A percentile compares a stretch with the other conserved stretches of the same genome.
These are phyloP conservation scores for Andrena praecox DNA, from an alignment of 2,888 invertebrate genomes.

Conservation along the genomic window DNA sequence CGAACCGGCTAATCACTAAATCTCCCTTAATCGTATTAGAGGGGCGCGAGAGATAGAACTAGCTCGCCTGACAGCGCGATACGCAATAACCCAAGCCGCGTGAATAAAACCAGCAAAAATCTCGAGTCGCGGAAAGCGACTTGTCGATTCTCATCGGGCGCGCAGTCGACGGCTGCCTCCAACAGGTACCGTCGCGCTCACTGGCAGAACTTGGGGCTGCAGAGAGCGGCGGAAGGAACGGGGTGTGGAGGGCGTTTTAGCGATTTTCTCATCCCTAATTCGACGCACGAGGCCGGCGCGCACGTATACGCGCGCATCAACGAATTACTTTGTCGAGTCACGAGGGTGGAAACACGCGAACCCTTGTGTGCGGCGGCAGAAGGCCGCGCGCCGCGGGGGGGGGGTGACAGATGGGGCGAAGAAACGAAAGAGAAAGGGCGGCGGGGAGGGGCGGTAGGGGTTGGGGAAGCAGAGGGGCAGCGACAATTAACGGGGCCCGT, in stretches of 20 bases:
- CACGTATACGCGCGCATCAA: constrained; percentile 42
- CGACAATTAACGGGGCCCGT: constrained; percentile 75
- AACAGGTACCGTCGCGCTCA: not conserved
- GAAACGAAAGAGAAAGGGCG: not conserved
- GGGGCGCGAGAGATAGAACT: not conserved
- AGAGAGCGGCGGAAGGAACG: constrained; percentile 7
- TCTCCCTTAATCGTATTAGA: constrained; percentile 13
- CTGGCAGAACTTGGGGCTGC: not conserved
- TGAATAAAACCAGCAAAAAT: not conserved
- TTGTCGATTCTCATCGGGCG: not conserved
- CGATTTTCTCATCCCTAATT: constrained; percentile 68
- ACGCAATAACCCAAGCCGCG: not conserved
- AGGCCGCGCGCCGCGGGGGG: constrained; percentile 34
- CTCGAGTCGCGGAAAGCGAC: not conserved
- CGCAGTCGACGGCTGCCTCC: not conserved
- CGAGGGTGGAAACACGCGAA: constrained; percentile 67
- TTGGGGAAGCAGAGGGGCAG: constrained; percentile 33
- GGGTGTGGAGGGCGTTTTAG: constrained; percentile 55
- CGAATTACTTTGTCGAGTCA: constrained; percentile 66
- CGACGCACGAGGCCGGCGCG: constrained; percentile 19
- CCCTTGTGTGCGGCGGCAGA: constrained; percentile 43
- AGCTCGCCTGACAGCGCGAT: constrained; percentile 18
- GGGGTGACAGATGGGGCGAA: constrained; percentile 40
- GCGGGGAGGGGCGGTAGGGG: constrained; percentile 3
- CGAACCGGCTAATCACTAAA: constrained; percentile 11